Evolutionary conservation across 1,140 invertebrate genomes (phyloP).

Genomic region (Cydia amplana): DNA sequence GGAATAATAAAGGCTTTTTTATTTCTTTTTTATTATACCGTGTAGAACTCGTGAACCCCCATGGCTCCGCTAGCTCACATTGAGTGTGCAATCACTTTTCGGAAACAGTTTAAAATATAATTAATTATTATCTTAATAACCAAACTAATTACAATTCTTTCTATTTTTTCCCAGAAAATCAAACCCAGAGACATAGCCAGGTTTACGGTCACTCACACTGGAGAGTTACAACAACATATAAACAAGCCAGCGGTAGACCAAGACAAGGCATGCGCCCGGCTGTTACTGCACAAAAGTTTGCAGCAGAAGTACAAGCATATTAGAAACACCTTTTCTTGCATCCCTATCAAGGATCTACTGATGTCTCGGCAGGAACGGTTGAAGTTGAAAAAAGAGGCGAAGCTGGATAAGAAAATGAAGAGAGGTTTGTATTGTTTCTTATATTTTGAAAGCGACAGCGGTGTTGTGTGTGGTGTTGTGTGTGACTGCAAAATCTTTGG

Average conservation of each 20-base stretch:
- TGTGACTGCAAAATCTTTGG: no score
- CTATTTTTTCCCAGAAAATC: conserved; percentile 74
- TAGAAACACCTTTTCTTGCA: conserved; percentile 58
- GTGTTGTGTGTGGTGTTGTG: no score
- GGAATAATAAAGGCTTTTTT: no score
- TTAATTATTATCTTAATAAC: no score
- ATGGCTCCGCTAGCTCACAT: no score
- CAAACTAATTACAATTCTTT: no score
- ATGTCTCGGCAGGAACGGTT: conserved; percentile 70
- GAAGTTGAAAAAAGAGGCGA: conserved; percentile 69
- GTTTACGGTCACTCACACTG: conserved; percentile 68
- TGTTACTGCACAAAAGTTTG: conserved; percentile 66
- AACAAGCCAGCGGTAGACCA: conserved; percentile 64
- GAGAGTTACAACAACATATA: conserved; percentile 60
- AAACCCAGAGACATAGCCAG: conserved; percentile 65
- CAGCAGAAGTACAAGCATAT: conserved; percentile 67
- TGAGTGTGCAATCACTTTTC: no score
- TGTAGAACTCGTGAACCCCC: no score
- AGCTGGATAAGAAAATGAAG: conserved; percentile 63
- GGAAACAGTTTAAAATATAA: no score
- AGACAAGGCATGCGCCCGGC: conserved; percentile 67
- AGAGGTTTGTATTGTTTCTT: neutral
- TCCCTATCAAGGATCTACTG: conserved; percentile 67
- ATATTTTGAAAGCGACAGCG: no score
- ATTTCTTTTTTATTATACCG: no score